Conservation (phyloP, 2,888 invertebrate species). For the Leptopterna dolabrata region DNA sequence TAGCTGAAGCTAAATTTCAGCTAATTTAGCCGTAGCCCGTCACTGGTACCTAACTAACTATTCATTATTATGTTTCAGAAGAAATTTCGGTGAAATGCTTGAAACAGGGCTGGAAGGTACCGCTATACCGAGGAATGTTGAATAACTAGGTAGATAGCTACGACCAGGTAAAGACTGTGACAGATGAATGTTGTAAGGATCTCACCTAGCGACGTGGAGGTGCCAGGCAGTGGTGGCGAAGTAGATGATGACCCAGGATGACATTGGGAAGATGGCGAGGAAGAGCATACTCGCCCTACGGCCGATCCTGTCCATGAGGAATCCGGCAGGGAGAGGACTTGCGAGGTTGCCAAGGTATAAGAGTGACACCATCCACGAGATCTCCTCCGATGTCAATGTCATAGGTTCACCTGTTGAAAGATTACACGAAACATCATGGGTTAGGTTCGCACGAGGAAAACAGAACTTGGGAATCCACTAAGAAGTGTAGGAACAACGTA, state of each 20-base stretch:
- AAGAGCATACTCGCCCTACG: conserved; percentile 78
- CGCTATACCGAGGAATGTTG: no score
- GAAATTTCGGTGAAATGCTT: no score
- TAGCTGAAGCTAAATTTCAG: no score
- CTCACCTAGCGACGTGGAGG: conserved; percentile 57
- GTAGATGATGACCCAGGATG: conserved; percentile 77
- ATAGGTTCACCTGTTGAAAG: conserved; percentile 68
- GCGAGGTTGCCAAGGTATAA: conserved; percentile 72
- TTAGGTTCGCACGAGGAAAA: conserved; percentile 70
- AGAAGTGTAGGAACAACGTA: no score
- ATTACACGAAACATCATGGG: conserved; percentile 67
- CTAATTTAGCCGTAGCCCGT: no score
- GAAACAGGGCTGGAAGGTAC: no score
- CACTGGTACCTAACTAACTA: no score
- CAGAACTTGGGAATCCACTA: neutral
- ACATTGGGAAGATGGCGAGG: conserved; percentile 75
- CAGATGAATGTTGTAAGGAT: neutral
- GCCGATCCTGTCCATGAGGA: conserved; percentile 75
- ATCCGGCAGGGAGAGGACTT: conserved; percentile 70
- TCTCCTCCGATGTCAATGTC: conserved; percentile 69
- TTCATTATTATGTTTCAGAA: no score
- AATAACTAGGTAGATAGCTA: neutral
- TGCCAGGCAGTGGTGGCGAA: conserved; percentile 53
- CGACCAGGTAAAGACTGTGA: neutral
- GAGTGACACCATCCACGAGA: conserved; percentile 70